Evolutionary conservation across 1,140 invertebrate genomes (phyloP).

Genomic region (Aphidius gifuensis): DNA sequence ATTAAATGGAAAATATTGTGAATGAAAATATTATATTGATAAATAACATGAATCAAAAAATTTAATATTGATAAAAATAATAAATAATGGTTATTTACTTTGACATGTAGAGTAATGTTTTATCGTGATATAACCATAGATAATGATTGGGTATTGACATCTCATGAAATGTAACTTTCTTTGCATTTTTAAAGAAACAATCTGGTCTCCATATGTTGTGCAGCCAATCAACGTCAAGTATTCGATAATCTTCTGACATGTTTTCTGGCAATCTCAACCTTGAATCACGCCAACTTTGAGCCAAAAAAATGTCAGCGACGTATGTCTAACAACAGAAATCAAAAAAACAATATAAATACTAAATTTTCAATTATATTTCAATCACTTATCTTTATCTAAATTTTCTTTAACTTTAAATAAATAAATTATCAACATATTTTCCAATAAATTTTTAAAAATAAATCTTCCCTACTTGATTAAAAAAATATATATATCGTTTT

Average conservation of each 20-base stretch:
- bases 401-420: neutral
- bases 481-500: too few relatives aligned
- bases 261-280: constrained; percentile 81
- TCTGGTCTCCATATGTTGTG: constrained; percentile 89
- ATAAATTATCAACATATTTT: too few relatives aligned
- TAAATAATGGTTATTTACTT: constrained; percentile 61
- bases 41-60: too few relatives aligned
- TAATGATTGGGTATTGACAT: constrained; percentile 95
- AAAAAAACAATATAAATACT: too few relatives aligned
- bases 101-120: constrained; percentile 86
- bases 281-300: constrained; percentile 87
- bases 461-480: too few relatives aligned
- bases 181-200: constrained; percentile 91
- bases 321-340: constrained; percentile 69
- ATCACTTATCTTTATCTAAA: neutral
- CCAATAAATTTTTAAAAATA: too few relatives aligned
- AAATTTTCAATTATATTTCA: too few relatives aligned
- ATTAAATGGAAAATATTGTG: too few relatives aligned
- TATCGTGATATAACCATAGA: constrained; percentile 86
- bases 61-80: neutral
- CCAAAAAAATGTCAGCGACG: constrained; percentile 87
- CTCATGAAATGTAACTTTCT: constrained; percentile 89
- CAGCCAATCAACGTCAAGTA: constrained; percentile 85
- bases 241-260: constrained; percentile 88
- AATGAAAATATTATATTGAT: too few relatives aligned